Base-by-base conservation (phyloP, 2,888 invertebrate genomes). In the Pachymerium ferrugineum region DNA sequence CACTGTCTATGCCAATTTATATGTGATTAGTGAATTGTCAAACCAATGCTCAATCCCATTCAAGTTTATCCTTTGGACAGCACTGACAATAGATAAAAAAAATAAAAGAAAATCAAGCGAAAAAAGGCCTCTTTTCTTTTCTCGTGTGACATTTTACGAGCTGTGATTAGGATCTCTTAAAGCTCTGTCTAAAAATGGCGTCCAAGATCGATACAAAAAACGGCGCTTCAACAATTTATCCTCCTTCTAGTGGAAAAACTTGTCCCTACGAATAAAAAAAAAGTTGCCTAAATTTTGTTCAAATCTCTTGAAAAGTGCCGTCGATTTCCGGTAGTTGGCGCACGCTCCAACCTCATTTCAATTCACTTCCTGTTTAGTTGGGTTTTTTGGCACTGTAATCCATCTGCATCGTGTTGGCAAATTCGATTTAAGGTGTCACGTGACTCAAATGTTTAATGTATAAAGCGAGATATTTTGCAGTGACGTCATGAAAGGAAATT, bases 361-460 rank as follows among this genome's bases (percentile, higher is more conserved):
- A 47, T 47, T 47, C 47, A 47, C 47, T 47, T 47, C 47, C 47
- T 47, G 47, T 47, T 42, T 47, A 47, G 47, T 47, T 47, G 16
- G 47, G 16, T 8, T 22, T 16, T 4, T 47, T 47, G 16, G 47
- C 47, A 47, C 14, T 16, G 16, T 47, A 16, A 47, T 47, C 47
- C 47, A 47, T 47, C 47, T 47, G 47, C 47, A 16, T 47, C 16
- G 19, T 8, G 47, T 47, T 16, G 10, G 47, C 47, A 47, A 47
- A 47, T 47, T 16, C 6, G 16, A 47, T 47, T 47, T 47, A 22
- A 16, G n/a, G n/a, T n/a, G 3, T 38, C 8, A 3, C 8, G 38
- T 3, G n/a, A 38, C 3, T 2, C n/a, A 3, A 47, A 47, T 47
- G 19, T n/a, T n/a, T n/a, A 38, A 38, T 38, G n/a, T n/a, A 38